A percentile compares a stretch with the other conserved stretches of the same genome.
Conservation (phyloP, 1,140 invertebrate species). For the Macrosteles quadrilineatus region DNA sequence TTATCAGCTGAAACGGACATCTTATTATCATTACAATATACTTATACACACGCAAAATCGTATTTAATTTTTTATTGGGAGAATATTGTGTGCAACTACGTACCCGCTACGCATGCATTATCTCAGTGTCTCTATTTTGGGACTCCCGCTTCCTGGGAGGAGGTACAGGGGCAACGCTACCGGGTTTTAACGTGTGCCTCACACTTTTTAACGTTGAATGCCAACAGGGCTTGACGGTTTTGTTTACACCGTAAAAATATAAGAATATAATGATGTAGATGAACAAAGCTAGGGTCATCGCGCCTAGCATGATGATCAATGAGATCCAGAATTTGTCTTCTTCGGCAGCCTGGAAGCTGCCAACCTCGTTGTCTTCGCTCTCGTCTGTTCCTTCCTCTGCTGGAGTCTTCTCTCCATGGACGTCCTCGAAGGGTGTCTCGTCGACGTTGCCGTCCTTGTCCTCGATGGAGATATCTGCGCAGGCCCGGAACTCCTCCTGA, state of each 20-base stretch:
- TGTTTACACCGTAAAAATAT: conserved; percentile 5
- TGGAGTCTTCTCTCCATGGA: neutral
- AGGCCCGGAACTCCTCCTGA: conserved; percentile 85
- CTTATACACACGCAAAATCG: too few relatives aligned
- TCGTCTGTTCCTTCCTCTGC: neutral
- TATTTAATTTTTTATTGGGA: too few relatives aligned
- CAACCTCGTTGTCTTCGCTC: neutral
- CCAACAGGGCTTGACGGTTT: conserved; percentile 15
- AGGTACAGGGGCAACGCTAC: neutral
- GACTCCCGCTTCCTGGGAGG: neutral
- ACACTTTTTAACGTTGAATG: neutral
- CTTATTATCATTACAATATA: too few relatives aligned
- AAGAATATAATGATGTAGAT: neutral
- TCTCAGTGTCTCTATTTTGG: too few relatives aligned
- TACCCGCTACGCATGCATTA: too few relatives aligned
- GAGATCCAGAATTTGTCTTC: neutral
- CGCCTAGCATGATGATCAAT: neutral
- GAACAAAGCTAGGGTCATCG: neutral
- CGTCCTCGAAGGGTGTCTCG: conserved; percentile 42
- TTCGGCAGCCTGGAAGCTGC: neutral
- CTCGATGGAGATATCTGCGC: conserved; percentile 76
- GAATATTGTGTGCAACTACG: too few relatives aligned
- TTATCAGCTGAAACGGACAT: too few relatives aligned
- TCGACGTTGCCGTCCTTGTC: conserved; percentile 50
- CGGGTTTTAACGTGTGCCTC: neutral